Conservation (phyloP, 2,113 vertebrate genomes). For the Recurvirostra avosetta region DNA sequence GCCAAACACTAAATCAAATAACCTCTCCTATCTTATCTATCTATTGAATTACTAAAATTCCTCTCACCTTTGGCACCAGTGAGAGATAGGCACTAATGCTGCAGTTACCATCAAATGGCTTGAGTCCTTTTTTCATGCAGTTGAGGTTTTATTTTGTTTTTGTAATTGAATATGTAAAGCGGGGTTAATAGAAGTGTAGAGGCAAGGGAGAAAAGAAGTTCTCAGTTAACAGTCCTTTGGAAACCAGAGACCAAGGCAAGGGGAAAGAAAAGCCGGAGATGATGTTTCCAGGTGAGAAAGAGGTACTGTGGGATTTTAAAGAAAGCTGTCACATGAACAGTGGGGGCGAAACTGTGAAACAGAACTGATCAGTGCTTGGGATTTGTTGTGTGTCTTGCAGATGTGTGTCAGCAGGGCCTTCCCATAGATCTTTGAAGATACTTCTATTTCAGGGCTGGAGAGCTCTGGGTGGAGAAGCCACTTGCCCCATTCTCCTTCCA, state of each 20-base stretch:
- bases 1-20: constrained; percentile 3
- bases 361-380: not conserved
- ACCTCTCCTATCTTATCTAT: constrained; percentile 2
- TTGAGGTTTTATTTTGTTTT: not conserved
- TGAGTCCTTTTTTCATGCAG: not conserved
- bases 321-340: not conserved
- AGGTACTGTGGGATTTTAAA: not conserved
- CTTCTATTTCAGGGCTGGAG: not conserved
- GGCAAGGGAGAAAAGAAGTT: not conserved
- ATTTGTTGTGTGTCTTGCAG: not conserved
- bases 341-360: not conserved
- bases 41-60: constrained; percentile 13
- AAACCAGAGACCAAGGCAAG: not conserved
- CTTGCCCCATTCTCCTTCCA: not conserved
- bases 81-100: not conserved
- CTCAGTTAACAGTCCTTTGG: not conserved
- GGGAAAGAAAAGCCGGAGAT: not conserved
- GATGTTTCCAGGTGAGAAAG: not conserved
- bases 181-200: not conserved
- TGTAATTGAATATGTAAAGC: not conserved
- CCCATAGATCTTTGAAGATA: not conserved
- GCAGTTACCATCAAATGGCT: not conserved
- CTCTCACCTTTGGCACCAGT: constrained; percentile 10
- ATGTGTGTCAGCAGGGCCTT: not conserved
- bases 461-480: not conserved